Base-by-base conservation (phyloP, 1,140 invertebrate genomes). In the Penaeus chinensis region DNA sequence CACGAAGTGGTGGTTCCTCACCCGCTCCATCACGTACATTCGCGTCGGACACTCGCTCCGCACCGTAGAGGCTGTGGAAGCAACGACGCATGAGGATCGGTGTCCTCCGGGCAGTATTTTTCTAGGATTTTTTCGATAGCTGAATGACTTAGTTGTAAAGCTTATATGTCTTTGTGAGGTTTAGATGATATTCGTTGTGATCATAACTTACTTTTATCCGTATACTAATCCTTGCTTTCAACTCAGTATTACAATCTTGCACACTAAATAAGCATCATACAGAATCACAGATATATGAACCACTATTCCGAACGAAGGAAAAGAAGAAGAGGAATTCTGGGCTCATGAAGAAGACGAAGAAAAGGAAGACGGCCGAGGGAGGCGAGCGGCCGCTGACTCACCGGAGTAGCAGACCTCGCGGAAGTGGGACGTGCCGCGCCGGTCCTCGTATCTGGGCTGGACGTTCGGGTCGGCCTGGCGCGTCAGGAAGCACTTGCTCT, bases 321-420 rank as follows among this genome's bases (percentile, higher is more conserved):
- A 19, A n/a, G 69, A 37, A 19, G 63, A 47, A 18, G 47, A 24
- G n/a, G 77, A 8, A 79, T 22, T 54, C 37, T 2, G 42, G 20
- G 42, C 18, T 11, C 13, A 22, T 18, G 77, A 47, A 27, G 18
- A 32, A 32, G 71, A 24, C 32, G 19, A 10, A 37, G 74, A 18
- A 27, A 8, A 63, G 19, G 63, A 20, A 82, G 63, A 18, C 3
- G 65, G 81, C 27, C 5, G 42, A 13, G 1, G 65, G 2, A 18
- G 47, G 32, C 60, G 18, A 18, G 47, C 20, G 60, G 10, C n/a
- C 32, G 20, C 61, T 37, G 88, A 94, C 96, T 95, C 93, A 98
- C 97, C 97, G 61, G 96, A 95, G 24, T 97, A 93, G 91, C 97
- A 98, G 60, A 97, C 95, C 94, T 98, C 96, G 24, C 96, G 96